phyloP scores from a whole-genome alignment of 2,888 invertebrate species.

The Pyrgus malvae region DNA sequence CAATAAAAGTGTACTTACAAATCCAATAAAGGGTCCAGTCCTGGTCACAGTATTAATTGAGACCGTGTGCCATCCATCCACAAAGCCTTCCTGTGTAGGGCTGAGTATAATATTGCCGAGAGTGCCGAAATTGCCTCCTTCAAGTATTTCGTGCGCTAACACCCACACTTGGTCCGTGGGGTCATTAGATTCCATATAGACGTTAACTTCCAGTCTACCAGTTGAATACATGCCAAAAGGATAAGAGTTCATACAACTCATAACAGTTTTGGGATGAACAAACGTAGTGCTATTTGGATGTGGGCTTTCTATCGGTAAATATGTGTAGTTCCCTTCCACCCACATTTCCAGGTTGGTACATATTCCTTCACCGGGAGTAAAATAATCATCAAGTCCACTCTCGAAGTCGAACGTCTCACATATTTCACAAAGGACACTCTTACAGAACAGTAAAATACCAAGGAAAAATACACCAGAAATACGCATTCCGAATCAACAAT shows the following conservation, averaged over 20 bases:
- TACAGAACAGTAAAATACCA: constrained; percentile 22
- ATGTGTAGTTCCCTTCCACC: constrained; percentile 41
- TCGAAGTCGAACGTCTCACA: constrained; percentile 53
- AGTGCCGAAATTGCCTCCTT: constrained; percentile 31
- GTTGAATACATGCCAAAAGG: constrained; percentile 41
- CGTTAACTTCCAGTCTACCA: constrained; percentile 49
- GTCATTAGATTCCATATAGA: constrained; percentile 43
- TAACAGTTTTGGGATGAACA: constrained; percentile 37
- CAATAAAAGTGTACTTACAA: neutral
- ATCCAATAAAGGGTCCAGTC: neutral
- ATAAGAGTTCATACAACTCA: constrained; percentile 41
- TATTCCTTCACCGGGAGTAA: constrained; percentile 37
- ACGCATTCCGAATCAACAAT: constrained; percentile 23
- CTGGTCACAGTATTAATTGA: too few relatives aligned
- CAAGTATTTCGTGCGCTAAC: constrained; percentile 41
- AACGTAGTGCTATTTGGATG: constrained; percentile 40
- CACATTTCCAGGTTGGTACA: constrained; percentile 41
- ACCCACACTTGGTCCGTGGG: constrained; percentile 43
- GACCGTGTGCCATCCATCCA: constrained; percentile 40
- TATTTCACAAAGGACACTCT: constrained; percentile 40
- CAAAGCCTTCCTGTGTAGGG: constrained; percentile 28
- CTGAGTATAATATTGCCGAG: constrained; percentile 32
- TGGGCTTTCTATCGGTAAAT: constrained; percentile 35
- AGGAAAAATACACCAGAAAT: constrained; percentile 19
- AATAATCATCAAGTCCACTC: constrained; percentile 42